phyloP scores from a whole-genome alignment of 2,888 invertebrate species.

The Athalia circularis region DNA sequence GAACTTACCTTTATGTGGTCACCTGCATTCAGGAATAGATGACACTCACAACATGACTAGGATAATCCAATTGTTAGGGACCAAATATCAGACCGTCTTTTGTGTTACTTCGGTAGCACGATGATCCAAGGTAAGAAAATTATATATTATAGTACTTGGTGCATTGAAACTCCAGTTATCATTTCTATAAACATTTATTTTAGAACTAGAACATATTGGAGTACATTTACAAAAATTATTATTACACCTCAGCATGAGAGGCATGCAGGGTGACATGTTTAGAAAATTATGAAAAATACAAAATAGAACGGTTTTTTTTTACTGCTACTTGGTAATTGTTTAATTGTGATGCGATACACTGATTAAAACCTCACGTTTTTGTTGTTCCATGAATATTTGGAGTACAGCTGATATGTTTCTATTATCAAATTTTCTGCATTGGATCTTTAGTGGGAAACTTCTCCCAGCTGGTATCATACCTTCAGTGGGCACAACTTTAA shows the following conservation, averaged over 20 bases:
- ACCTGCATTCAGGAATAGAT: slow-evolving; percentile 74
- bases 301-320: not conserved
- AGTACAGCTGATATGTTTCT: slow-evolving; percentile 58
- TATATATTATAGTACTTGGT: not conserved
- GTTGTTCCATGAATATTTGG: slow-evolving; percentile 62
- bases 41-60: slow-evolving; percentile 66
- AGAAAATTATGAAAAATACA: slow-evolving; percentile 12
- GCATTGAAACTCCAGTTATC: no score
- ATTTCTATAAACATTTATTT: no score
- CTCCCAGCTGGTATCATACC: slow-evolving; percentile 64
- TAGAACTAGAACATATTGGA: no score
- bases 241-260: no score
- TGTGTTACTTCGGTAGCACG: slow-evolving; percentile 57
- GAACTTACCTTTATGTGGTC: slow-evolving; percentile 69
- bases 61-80: slow-evolving; percentile 58
- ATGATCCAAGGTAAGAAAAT: not conserved
- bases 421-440: slow-evolving; percentile 59
- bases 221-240: no score
- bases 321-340: not conserved
- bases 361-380: slow-evolving; percentile 58
- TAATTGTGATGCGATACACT: slow-evolving; percentile 44
- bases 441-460: slow-evolving; percentile 61
- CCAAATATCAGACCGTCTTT: slow-evolving; percentile 57
- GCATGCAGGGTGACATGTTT: no score
- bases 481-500: slow-evolving; percentile 61